These are phyloP conservation scores for Pyrocephalus nanus DNA, from an alignment of 2,797 vertebrate species.

Conservation along the genomic window DNA sequence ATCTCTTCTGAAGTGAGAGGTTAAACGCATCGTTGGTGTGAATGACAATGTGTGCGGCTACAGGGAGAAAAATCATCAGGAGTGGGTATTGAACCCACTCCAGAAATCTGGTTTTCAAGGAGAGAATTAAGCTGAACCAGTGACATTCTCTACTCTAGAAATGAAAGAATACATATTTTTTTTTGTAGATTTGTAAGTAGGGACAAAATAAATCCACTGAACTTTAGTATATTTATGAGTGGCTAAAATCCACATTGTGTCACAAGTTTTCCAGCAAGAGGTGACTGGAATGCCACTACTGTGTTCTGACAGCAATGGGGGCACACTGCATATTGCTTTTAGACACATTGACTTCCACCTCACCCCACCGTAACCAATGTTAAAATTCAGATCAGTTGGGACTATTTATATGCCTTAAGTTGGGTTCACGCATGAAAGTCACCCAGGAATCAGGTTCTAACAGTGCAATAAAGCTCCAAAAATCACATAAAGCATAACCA, in stretches of 20 bases:
- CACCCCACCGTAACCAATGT: neutral
- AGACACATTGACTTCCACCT: neutral
- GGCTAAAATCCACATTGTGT: neutral
- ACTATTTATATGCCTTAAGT: neutral
- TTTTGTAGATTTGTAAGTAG: neutral
- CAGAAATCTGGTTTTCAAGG: neutral
- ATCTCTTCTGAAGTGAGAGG: constrained; percentile 20
- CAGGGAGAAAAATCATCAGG: neutral
- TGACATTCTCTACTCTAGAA: neutral
- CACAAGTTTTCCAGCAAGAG: neutral
- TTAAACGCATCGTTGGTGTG: neutral
- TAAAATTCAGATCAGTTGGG: neutral
- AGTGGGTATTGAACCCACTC: neutral
- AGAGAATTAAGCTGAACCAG: neutral
- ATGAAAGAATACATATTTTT: neutral
- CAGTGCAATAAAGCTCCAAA: neutral
- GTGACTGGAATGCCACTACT: neutral
- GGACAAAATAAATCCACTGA: neutral
- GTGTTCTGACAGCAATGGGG: neutral
- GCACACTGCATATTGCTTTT: neutral
- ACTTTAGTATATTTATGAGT: neutral
- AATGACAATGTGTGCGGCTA: neutral
- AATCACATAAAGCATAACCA: neutral
- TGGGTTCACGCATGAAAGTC: neutral
- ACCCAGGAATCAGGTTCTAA: neutral